Evolutionary conservation across 2,888 invertebrate genomes (phyloP).

Genomic region (Boloria euphrosyne): DNA sequence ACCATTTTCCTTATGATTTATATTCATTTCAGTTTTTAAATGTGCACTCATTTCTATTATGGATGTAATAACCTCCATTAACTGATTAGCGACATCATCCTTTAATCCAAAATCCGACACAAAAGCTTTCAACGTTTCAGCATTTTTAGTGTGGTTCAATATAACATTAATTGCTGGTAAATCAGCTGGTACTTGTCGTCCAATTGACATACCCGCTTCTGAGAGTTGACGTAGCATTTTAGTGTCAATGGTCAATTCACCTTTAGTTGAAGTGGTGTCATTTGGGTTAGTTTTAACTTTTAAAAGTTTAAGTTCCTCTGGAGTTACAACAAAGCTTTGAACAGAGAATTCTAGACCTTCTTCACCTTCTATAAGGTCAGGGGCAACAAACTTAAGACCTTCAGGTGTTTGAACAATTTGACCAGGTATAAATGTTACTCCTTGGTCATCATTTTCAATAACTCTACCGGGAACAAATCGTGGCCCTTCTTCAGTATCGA

Average conservation of each 20-base stretch:
- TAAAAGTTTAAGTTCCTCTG: slow-evolving; percentile 74
- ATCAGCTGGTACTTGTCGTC: slow-evolving; percentile 83
- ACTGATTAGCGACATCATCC: slow-evolving; percentile 78
- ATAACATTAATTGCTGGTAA: slow-evolving; percentile 84
- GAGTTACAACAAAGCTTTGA: slow-evolving; percentile 84
- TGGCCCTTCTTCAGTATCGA: slow-evolving; percentile 87
- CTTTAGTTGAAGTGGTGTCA: slow-evolving; percentile 78
- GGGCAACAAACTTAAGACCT: slow-evolving; percentile 86
- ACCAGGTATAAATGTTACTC: slow-evolving; percentile 89
- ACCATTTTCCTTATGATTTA: slow-evolving; percentile 54
- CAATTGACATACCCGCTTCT: slow-evolving; percentile 86
- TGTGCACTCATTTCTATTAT: slow-evolving; percentile 80
- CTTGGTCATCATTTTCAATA: slow-evolving; percentile 86
- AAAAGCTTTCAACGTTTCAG: slow-evolving; percentile 75
- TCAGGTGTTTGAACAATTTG: slow-evolving; percentile 88
- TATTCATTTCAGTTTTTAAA: slow-evolving; percentile 69
- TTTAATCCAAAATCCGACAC: slow-evolving; percentile 76
- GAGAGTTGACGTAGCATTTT: slow-evolving; percentile 85
- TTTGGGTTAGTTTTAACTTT: slow-evolving; percentile 79
- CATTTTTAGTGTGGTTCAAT: slow-evolving; percentile 74
- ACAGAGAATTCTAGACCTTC: slow-evolving; percentile 87
- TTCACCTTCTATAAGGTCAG: slow-evolving; percentile 85
- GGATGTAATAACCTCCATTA: slow-evolving; percentile 76
- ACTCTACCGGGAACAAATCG: slow-evolving; percentile 88
- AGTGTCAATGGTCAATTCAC: slow-evolving; percentile 84